Evolutionary conservation across 1,140 invertebrate genomes (phyloP).

Genomic region (Bombus sylvicola): DNA sequence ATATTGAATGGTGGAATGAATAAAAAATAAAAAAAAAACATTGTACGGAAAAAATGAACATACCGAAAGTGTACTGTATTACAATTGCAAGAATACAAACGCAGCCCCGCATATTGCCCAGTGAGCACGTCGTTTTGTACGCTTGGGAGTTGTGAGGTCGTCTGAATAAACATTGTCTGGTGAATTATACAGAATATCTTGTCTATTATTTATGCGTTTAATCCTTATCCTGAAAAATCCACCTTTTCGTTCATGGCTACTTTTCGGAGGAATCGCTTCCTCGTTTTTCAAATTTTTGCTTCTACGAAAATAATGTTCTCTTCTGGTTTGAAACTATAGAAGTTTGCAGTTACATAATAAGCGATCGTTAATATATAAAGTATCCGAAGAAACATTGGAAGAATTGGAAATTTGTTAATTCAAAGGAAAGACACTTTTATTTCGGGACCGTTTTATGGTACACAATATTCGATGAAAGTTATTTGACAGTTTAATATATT

Average conservation of each 20-base stretch:
- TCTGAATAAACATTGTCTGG: slow-evolving; percentile 89
- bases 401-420: neutral
- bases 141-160: slow-evolving; percentile 87
- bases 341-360: no score
- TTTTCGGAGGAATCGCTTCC: no score
- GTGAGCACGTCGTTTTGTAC: slow-evolving; percentile 85
- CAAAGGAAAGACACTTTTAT: no score
- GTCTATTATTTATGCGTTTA: slow-evolving; percentile 69
- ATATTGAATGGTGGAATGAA: slow-evolving; percentile 35
- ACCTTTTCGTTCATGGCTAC: neutral
- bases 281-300: neutral
- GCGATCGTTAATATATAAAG: no score
- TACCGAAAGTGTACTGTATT: slow-evolving; percentile 66
- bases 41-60: slow-evolving; percentile 12
- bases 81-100: slow-evolving; percentile 73
- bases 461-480: neutral
- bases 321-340: neutral
- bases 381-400: neutral
- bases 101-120: slow-evolving; percentile 84
- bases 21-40: slow-evolving; percentile 46
- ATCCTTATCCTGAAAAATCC: neutral
- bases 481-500: neutral
- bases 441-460: no score
- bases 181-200: slow-evolving; percentile 83
- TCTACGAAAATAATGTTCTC: neutral